Evolutionary conservation across 2,888 invertebrate species (phyloP), one percentile per base, ranked within the genome.

Genomic region (Lapara coniferarum): DNA sequence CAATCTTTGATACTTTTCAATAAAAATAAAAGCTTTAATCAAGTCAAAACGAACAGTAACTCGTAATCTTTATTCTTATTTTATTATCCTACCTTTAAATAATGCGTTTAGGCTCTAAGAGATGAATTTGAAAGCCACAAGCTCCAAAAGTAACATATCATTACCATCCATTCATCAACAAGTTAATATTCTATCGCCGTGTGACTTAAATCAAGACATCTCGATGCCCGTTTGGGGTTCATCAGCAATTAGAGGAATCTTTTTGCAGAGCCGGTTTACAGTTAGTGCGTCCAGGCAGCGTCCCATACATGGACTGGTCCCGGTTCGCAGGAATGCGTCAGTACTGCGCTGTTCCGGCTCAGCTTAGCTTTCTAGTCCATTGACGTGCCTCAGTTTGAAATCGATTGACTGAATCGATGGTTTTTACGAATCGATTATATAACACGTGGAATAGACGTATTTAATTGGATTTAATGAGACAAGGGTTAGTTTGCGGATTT

Each of bases 261-360:
- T 89, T 88, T 88, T 89, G 82, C 86, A 67, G 70, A 73, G 76
- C 81, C 76, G 76, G 78, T 81, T 78, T 89, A 89, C 91, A 86
- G 90, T 90, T 91, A 90, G 83, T 74, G 79, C 78, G 84, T 85
- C 85, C 89, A 86, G 87, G 86, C 83, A 83, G 78, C 78, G 78
- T 86, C 81, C 91, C 91, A 76, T 91, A 89, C 80, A 91, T 82
- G 91, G 91, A 85, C 82, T 81, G 73, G 87, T 84, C 85, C 82
- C 74, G 85, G 46, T 63, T 73, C 76, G 78, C 77, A 80, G 88
- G 91, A 88, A 91, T 90, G 90, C 85, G 80, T 85, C 89, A 85
- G 86, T 88, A 89, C 86, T 83, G 88, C 81, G 80, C 81, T 74
- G 81, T 78, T 78, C 79, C 78, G 78, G 58, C 68, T 67, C 46